A percentile compares a stretch with the other conserved stretches of the same genome.
These are phyloP conservation scores for Drosophila kurseongensis DNA, from an alignment of 1,140 invertebrate genomes.

Conservation along the genomic window DNA sequence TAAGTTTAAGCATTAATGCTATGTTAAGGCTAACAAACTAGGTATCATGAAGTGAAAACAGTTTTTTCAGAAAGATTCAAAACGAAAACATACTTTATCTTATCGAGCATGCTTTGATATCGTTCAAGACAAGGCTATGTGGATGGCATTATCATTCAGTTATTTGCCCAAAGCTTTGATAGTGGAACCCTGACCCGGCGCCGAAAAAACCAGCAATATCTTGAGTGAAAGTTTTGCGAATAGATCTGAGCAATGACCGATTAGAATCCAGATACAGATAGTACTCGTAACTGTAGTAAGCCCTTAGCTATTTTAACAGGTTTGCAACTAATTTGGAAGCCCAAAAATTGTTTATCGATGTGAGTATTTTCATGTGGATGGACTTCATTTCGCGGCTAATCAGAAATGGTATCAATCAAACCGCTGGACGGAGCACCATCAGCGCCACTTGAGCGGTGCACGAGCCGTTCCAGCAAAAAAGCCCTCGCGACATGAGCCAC, in stretches of 20 bases:
- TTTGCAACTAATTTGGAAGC: background rate
- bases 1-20: too few species aligned
- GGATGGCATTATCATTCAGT: constrained; percentile 60
- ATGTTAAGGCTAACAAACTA: too few species aligned
- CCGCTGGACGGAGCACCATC: constrained; percentile 26
- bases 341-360: constrained; percentile 6
- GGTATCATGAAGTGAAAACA: too few species aligned
- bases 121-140: constrained; percentile 59
- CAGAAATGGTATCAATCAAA: constrained; percentile 61
- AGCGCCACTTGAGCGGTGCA: constrained; percentile 62
- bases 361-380: constrained; percentile 6
- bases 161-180: constrained; percentile 66
- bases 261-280: constrained; percentile 25
- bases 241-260: constrained; percentile 56
- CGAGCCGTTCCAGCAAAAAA: constrained; percentile 26
- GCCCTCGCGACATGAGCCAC: constrained; percentile 33
- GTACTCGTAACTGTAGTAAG: background rate
- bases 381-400: constrained; percentile 32
- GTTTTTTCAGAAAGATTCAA: constrained; percentile 1
- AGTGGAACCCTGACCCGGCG: constrained; percentile 62
- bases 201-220: constrained; percentile 45
- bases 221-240: constrained; percentile 36
- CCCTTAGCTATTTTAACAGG: background rate
- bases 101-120: constrained; percentile 69
- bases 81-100: constrained; percentile 65